Evolutionary conservation across 2,113 vertebrate genomes (phyloP), one percentile per base, ranked within the genome.

Genomic region (Platysternon megacephalum): DNA sequence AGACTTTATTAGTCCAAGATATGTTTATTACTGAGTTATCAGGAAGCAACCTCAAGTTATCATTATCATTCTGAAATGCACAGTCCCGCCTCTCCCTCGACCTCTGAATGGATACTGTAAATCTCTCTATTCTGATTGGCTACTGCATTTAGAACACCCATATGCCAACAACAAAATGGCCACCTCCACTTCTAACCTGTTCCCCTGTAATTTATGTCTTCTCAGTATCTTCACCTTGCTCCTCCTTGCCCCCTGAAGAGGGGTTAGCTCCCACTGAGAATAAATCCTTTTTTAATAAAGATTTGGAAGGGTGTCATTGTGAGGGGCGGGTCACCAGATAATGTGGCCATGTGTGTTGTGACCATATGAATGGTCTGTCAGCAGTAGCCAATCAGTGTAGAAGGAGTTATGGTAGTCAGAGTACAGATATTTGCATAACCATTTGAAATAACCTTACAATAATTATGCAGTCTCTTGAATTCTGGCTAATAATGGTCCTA

Each of bases 391-490:
- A 91, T 85, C 65, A 83, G 93, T 94, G 81, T 1, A 78, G 48
- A 85, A 68, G 26, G 19, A 10, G n/a, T 11, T 39, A 72, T 22
- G n/a, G n/a, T 39, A 72, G 65, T 72, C 65, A 39, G 65, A 72
- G 65, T 22, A n/a, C 8, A 39, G 19, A 72, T 68, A 21, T 29
- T 93, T 68, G 79, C 79, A 87, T 87, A 8, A 46, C 74, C 22
- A 82, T 94, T 87, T 88, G 78, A 88, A 91, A 79, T 79, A 91
- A 92, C 5, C 53, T 93, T 95, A 80, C 48, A n/a, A 21, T 19
- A 93, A 72, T 89, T 94, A 91, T 89, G 79, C 13, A 86, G 91
- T 91, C 46, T 80, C 87, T 21, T 84, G 17, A 6, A 14, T 53
- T 91, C 84, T 95, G 29, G 53, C 52, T 89, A 53, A 42, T 96